A percentile compares a stretch with the other conserved stretches of the same genome.
Evolutionary conservation across 2,113 vertebrate genomes (phyloP).

Genomic region (Mystacornis crossleyi): DNA sequence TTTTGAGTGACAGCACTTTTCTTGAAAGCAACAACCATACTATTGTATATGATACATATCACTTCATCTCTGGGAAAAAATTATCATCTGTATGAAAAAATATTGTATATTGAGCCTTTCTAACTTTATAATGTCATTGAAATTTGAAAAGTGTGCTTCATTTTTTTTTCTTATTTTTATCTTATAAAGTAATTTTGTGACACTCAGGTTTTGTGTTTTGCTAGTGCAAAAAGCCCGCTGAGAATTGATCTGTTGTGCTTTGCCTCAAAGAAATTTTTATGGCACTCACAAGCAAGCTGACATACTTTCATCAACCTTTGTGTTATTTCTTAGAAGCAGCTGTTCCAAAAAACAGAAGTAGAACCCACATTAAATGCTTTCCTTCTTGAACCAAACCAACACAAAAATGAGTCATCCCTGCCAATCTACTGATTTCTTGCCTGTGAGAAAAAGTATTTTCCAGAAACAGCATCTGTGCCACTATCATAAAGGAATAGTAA

Average conservation of each 20-base stretch:
- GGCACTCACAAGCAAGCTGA: conserved; percentile 8
- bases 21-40: neutral
- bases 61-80: neutral
- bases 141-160: neutral
- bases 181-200: neutral
- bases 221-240: neutral
- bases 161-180: neutral
- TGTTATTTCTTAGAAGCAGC: conserved; percentile 40
- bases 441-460: conserved; percentile 4
- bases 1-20: neutral
- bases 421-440: neutral
- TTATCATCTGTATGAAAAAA: neutral
- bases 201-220: neutral
- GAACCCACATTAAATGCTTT: conserved; percentile 49
- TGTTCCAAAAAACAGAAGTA: conserved; percentile 49
- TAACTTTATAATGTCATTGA: neutral
- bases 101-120: neutral
- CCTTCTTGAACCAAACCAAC: neutral
- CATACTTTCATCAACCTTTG: conserved; percentile 27
- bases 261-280: conserved; percentile 30
- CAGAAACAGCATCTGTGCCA: neutral
- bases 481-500: neutral
- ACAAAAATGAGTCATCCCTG: neutral
- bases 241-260: neutral
- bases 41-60: neutral